phyloP scores from a whole-genome alignment of 2,797 vertebrate species.

The Antennarius maculatus region DNA sequence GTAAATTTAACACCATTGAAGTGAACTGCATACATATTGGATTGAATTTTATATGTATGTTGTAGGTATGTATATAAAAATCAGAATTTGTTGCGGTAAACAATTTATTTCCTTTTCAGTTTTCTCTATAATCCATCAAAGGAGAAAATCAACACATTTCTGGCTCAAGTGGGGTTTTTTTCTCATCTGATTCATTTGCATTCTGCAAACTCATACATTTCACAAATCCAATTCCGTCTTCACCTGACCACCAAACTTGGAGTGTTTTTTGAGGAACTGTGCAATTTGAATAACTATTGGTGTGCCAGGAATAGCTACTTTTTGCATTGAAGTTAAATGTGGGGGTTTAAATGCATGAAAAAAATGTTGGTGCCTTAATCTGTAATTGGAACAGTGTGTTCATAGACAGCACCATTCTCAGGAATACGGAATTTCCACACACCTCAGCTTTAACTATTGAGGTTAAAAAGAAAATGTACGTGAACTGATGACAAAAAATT shows the following conservation, averaged over 20 bases:
- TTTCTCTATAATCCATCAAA: conserved; percentile 41
- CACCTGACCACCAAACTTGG: conserved; percentile 53
- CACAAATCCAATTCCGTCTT: conserved; percentile 67
- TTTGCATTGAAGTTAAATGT: conserved; percentile 48
- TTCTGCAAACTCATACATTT: conserved; percentile 72
- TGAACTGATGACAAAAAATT: background rate
- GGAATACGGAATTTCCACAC: conserved; percentile 18
- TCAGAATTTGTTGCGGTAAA: conserved; percentile 33
- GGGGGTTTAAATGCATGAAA: conserved; percentile 54
- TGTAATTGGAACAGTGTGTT: conserved; percentile 23
- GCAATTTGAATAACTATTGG: conserved; percentile 68
- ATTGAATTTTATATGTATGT: conserved; percentile 15
- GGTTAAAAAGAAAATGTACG: background rate
- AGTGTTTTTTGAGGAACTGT: conserved; percentile 53
- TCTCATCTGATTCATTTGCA: conserved; percentile 69
- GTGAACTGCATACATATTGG: conserved; percentile 17
- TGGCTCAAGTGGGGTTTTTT: conserved; percentile 40
- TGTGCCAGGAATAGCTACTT: conserved; percentile 51
- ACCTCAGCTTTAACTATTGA: background rate
- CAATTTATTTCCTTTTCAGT: conserved; percentile 37
- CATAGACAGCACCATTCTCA: conserved; percentile 5
- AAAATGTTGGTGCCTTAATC: conserved; percentile 47
- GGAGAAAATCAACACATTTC: conserved; percentile 54
- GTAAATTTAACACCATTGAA: conserved; percentile 25
- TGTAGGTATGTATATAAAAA: conserved; percentile 41